These are phyloP conservation scores for Capreolus pygargus DNA, from an alignment of 2,113 vertebrate species.

Conservation along the genomic window DNA sequence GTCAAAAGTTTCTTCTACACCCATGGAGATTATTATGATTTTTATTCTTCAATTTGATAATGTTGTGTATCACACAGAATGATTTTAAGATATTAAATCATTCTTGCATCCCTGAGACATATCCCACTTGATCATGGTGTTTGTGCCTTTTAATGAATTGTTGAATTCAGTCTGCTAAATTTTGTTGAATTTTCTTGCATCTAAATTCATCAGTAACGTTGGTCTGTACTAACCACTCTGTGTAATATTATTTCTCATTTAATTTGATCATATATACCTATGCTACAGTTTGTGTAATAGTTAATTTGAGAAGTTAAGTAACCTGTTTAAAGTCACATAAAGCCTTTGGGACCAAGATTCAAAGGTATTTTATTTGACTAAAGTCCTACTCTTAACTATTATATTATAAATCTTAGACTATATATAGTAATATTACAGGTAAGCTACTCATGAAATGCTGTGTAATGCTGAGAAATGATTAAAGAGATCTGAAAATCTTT, in stretches of 20 bases:
- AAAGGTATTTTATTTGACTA: background rate
- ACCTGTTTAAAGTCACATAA: background rate
- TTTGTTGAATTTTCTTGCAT: background rate
- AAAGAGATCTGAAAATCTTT: background rate
- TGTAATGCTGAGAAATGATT: constrained; percentile 45
- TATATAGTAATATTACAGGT: constrained; percentile 17
- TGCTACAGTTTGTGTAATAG: background rate
- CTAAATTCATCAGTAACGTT: background rate
- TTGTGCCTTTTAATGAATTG: background rate
- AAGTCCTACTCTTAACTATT: background rate
- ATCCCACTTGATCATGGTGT: background rate
- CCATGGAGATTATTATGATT: background rate
- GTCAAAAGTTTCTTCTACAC: background rate
- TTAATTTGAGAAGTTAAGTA: background rate
- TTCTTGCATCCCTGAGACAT: background rate
- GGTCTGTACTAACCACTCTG: background rate
- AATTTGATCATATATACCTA: background rate
- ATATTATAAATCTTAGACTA: background rate
- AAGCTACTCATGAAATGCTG: constrained; percentile 51
- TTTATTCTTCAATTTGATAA: background rate
- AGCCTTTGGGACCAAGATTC: background rate
- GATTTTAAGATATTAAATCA: background rate
- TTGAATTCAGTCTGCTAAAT: background rate
- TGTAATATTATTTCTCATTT: background rate
- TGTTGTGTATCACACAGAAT: background rate